Conservation (phyloP, 1,140 invertebrate species). For the Meteorus sp. region DNA sequence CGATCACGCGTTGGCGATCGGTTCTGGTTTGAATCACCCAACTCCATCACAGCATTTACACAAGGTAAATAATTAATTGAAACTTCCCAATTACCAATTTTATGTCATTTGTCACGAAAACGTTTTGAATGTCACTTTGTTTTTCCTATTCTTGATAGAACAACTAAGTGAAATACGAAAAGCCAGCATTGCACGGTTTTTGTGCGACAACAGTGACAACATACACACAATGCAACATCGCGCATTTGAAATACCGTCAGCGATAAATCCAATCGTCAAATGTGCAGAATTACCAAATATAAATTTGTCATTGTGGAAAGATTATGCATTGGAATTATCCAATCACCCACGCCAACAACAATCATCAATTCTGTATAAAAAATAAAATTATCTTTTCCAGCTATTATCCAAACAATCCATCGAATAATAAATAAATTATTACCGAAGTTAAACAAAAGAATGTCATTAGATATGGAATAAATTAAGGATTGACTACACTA, state of each 20-base stretch:
- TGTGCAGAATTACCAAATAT: conserved; percentile 69
- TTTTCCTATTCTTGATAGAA: conserved; percentile 55
- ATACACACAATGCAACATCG: conserved; percentile 73
- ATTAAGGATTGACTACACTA: no score
- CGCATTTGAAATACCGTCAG: conserved; percentile 64
- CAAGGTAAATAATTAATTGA: conserved; percentile 61
- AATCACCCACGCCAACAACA: conserved; percentile 9
- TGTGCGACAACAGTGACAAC: conserved; percentile 86
- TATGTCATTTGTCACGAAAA: not conserved
- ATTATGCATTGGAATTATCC: conserved; percentile 37
- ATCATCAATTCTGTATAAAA: conserved; percentile 19
- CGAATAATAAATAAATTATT: no score
- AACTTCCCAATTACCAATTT: not conserved
- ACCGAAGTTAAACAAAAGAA: no score
- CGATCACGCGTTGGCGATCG: conserved; percentile 80
- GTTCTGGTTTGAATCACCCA: conserved; percentile 79
- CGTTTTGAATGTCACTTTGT: conserved; percentile 4
- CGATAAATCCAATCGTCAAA: conserved; percentile 66
- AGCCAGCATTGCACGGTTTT: conserved; percentile 74
- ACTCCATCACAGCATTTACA: conserved; percentile 69
- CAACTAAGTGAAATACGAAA: conserved; percentile 87
- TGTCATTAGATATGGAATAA: no score
- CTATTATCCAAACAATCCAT: no score
- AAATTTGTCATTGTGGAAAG: conserved; percentile 69
- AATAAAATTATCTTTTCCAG: conserved; percentile 23